A percentile compares a stretch with the other conserved stretches of the same genome.
Conservation (phyloP, 23 tunicate genomes). For the Oikopleura albicans region DNA sequence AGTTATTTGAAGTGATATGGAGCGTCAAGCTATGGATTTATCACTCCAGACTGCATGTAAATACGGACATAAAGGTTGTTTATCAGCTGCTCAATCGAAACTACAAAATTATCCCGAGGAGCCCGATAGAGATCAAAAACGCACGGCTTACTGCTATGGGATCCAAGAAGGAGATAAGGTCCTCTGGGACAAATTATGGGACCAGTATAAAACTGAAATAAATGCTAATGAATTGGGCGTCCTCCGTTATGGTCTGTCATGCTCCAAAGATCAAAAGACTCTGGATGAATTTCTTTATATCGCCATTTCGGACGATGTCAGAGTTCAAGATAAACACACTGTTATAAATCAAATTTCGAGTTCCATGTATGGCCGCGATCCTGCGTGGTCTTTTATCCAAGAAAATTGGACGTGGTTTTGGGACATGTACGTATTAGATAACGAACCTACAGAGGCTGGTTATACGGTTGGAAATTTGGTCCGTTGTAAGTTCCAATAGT, state of each 20-base stretch:
- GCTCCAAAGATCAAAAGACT: neutral
- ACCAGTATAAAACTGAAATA: neutral
- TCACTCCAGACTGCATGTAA: neutral
- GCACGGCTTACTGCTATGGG: neutral
- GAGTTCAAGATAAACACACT: too few relatives aligned
- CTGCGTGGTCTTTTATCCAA: too few relatives aligned
- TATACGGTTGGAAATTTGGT: too few relatives aligned
- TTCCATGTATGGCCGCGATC: too few relatives aligned
- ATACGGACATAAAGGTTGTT: neutral
- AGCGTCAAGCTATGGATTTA: neutral
- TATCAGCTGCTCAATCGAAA: neutral
- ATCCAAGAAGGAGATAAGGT: neutral
- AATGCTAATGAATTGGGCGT: neutral
- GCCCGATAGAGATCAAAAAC: neutral
- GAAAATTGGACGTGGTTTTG: too few relatives aligned
- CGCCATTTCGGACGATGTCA: neutral
- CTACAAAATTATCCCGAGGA: neutral
- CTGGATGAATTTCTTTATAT: neutral
- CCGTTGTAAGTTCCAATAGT: too few relatives aligned
- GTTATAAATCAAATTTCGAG: too few relatives aligned
- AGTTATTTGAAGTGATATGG: neutral
- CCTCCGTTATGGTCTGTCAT: neutral
- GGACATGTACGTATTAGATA: too few relatives aligned
- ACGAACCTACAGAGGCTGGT: too few relatives aligned
- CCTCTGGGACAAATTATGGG: conserved; percentile 3